These are phyloP conservation scores for Raja brachyura DNA, from an alignment of 2,113 vertebrate species.

Conservation along the genomic window DNA sequence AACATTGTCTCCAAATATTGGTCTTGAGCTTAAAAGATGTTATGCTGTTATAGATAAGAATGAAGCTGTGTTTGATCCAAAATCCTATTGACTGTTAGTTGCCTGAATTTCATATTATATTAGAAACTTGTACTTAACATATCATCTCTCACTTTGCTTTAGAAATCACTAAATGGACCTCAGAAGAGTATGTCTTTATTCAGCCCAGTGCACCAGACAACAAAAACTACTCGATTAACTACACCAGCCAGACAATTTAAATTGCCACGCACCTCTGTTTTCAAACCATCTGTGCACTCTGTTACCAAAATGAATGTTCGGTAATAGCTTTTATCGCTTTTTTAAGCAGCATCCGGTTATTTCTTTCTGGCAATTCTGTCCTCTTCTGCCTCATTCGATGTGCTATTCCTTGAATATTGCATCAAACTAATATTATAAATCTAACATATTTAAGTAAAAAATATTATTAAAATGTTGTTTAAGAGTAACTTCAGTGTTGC, in stretches of 20 bases:
- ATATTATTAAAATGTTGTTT: neutral
- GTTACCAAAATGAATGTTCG: slow-evolving; percentile 80
- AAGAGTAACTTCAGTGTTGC: neutral
- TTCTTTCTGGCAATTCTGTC: neutral
- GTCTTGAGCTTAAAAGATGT: neutral
- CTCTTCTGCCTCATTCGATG: neutral
- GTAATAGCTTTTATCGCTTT: slow-evolving; percentile 51
- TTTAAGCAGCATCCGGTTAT: neutral
- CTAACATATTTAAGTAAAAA: neutral
- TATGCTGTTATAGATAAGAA: neutral
- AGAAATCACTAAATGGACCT: slow-evolving; percentile 48
- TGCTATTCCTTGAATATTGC: neutral
- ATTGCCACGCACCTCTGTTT: slow-evolving; percentile 47
- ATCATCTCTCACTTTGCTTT: slow-evolving; percentile 40
- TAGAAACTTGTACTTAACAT: neutral
- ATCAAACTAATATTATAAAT: too few species aligned
- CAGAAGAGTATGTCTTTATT: slow-evolving; percentile 48
- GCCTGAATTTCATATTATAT: neutral
- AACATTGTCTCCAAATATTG: neutral
- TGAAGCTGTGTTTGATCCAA: neutral
- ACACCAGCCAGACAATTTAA: slow-evolving; percentile 48
- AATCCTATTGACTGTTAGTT: neutral
- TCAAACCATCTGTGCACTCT: slow-evolving; percentile 62
- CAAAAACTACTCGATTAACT: slow-evolving; percentile 40
- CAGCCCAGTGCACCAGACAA: slow-evolving; percentile 58